Evolutionary conservation across 1,140 invertebrate species (phyloP).

Genomic region (Ostrea denselamellosa): DNA sequence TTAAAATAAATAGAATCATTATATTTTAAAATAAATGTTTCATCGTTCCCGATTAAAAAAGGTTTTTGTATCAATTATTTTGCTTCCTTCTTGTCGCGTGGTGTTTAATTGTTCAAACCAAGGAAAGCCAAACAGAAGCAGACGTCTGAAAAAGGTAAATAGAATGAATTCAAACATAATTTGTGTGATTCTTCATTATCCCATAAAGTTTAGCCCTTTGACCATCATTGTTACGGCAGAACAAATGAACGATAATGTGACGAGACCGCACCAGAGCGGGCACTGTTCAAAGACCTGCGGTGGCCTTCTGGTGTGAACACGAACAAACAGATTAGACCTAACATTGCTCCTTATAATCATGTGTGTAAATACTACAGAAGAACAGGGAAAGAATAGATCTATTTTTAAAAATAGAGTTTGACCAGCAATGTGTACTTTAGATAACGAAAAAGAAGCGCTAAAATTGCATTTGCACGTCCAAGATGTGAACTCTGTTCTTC

Average conservation of each 20-base stretch:
- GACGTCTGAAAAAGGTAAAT: neutral
- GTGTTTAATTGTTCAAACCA: slow-evolving; percentile 5
- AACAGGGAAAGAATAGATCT: neutral
- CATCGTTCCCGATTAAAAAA: neutral
- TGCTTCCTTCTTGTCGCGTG: neutral
- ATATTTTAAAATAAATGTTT: slow-evolving; percentile 9
- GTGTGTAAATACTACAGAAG: slow-evolving; percentile 6
- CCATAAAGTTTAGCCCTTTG: neutral
- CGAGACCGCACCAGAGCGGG: neutral
- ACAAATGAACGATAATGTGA: slow-evolving; percentile 6
- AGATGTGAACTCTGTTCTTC: neutral
- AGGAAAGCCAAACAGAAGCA: neutral
- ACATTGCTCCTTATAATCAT: slow-evolving; percentile 28
- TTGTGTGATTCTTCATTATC: slow-evolving; percentile 2
- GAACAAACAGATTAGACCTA: slow-evolving; percentile 19
- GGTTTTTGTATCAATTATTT: slow-evolving; percentile 4
- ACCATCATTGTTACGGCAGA: slow-evolving; percentile 17
- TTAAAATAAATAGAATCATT: neutral
- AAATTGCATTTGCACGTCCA: neutral
- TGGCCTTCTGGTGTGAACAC: neutral
- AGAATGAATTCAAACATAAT: slow-evolving; percentile 39
- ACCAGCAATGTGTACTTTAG: neutral
- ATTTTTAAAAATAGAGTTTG: neutral
- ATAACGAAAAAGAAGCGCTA: neutral
- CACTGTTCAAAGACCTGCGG: slow-evolving; percentile 8